phyloP scores from a whole-genome alignment of 1,140 invertebrate genomes.

The Lucilia cuprina region DNA sequence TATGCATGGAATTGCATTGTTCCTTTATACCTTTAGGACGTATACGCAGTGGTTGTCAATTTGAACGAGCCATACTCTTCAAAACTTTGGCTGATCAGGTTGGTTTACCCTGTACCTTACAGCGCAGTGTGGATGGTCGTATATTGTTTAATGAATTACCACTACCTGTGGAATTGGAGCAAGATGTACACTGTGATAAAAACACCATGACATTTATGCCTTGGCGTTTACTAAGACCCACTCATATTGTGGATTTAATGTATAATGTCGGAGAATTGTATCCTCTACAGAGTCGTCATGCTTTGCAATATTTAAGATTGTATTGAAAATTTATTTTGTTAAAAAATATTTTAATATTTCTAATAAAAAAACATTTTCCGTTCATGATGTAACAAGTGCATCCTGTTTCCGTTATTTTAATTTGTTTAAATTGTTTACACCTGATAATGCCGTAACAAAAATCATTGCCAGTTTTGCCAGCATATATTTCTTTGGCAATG shows the following conservation, averaged over 20 bases:
- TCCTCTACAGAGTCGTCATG: constrained; percentile 62
- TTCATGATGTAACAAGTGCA: no score
- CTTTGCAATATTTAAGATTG: constrained; percentile 53
- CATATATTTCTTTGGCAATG: background rate
- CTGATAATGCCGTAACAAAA: background rate
- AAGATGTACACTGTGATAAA: constrained; percentile 53
- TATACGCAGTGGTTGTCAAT: constrained; percentile 67
- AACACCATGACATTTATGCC: constrained; percentile 62
- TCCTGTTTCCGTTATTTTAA: no score
- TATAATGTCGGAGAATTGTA: constrained; percentile 65
- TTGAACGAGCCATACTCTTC: constrained; percentile 72
- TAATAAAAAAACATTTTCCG: no score
- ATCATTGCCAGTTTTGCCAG: background rate
- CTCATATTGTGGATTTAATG: constrained; percentile 71
- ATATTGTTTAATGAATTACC: constrained; percentile 71
- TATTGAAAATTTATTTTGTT: constrained; percentile 16
- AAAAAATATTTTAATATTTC: no score
- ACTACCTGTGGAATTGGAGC: constrained; percentile 63
- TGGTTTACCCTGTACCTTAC: constrained; percentile 67
- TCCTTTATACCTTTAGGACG: constrained; percentile 68
- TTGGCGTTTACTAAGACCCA: constrained; percentile 66
- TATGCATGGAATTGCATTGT: constrained; percentile 52
- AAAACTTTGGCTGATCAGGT: constrained; percentile 72
- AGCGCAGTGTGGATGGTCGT: constrained; percentile 65
- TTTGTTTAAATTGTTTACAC: background rate